Conservation (phyloP, 2,888 invertebrate genomes). For the Leucophenga maculata region DNA sequence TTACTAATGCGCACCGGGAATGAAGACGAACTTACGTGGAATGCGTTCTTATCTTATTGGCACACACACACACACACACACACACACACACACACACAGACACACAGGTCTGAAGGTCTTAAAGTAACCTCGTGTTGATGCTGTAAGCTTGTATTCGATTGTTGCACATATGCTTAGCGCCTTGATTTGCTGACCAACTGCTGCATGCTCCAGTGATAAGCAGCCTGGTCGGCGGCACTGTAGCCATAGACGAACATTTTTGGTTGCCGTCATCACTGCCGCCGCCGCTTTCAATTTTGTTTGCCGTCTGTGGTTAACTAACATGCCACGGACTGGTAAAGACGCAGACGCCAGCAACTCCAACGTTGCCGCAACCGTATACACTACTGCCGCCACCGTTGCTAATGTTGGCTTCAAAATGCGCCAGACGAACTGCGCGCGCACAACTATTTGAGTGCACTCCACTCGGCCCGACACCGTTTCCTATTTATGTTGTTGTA, state of each 20-base stretch:
- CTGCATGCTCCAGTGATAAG: slow-evolving; percentile 13
- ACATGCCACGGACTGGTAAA: slow-evolving; percentile 11
- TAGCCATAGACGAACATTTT: neutral
- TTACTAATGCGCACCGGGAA: neutral
- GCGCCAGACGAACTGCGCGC: neutral
- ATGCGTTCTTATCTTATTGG: neutral
- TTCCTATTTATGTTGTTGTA: neutral
- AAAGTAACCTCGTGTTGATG: neutral
- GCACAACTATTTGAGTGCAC: neutral
- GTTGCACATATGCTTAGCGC: too few species aligned
- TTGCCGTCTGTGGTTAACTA: slow-evolving; percentile 15
- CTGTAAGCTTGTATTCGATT: too few species aligned
- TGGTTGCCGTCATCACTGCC: slow-evolving; percentile 1
- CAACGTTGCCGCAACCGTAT: neutral
- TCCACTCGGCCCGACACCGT: neutral
- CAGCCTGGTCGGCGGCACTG: slow-evolving; percentile 6
- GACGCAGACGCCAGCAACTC: neutral
- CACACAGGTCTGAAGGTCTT: too few species aligned
- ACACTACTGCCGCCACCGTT: neutral
- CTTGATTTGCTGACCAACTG: neutral
- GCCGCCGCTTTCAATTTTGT: neutral
- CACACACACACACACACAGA: too few species aligned
- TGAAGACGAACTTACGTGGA: neutral
- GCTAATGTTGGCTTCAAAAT: neutral
- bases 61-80: too few species aligned